These are phyloP conservation scores for Enteromius trimaculatus DNA, from an alignment of 2,797 vertebrate species.

Conservation along the genomic window DNA sequence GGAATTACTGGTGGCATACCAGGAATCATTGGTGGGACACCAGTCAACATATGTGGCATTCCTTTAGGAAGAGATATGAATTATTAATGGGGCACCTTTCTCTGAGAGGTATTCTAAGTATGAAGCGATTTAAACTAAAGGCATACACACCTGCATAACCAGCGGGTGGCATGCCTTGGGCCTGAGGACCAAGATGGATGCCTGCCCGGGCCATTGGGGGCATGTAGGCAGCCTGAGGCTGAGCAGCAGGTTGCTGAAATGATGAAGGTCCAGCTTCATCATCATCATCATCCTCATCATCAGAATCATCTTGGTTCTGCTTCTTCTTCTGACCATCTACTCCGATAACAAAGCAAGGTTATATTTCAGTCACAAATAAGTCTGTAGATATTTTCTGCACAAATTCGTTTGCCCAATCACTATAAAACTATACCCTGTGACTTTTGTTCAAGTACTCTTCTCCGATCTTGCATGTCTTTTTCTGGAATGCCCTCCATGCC, in stretches of 20 bases:
- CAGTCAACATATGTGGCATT: constrained; percentile 96
- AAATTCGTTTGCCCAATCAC: neutral
- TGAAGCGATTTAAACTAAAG: neutral
- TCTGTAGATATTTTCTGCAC: neutral
- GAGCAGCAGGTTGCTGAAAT: constrained; percentile 83
- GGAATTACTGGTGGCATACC: constrained; percentile 96
- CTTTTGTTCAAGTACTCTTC: constrained; percentile 93
- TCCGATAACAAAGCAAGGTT: neutral
- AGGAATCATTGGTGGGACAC: constrained; percentile 95
- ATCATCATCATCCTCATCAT: constrained; percentile 83
- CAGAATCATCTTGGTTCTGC: constrained; percentile 90
- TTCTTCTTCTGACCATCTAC: constrained; percentile 96
- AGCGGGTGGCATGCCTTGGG: constrained; percentile 89
- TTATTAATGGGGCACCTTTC: neutral
- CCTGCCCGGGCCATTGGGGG: constrained; percentile 91
- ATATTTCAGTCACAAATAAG: neutral
- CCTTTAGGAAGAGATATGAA: constrained; percentile 70
- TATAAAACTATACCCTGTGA: constrained; percentile 85
- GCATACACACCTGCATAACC: constrained; percentile 75
- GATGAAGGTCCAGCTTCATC: constrained; percentile 91
- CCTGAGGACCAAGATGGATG: constrained; percentile 84
- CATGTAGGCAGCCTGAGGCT: constrained; percentile 87
- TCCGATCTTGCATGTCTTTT: constrained; percentile 97
- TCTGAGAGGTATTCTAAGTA: neutral
- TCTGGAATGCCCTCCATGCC: constrained; percentile 99